Evolutionary conservation across 2,888 invertebrate genomes (phyloP).

Genomic region (Nebria salina): DNA sequence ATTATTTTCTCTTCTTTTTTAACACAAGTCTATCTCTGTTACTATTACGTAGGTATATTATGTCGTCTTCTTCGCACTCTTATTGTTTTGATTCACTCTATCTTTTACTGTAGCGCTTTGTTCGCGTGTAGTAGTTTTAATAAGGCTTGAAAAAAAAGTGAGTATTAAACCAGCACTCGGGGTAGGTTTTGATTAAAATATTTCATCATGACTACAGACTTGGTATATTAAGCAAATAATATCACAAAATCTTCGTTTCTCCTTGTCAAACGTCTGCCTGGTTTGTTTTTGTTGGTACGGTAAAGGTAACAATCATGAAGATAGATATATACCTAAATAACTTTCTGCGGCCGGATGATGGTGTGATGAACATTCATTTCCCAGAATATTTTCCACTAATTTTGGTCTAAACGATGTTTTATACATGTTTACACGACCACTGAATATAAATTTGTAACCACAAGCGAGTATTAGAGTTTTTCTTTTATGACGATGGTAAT

Average conservation of each 20-base stretch:
- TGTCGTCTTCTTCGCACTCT: constrained; percentile 21
- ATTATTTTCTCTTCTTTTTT: constrained; percentile 27
- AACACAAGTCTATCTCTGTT: constrained; percentile 9
- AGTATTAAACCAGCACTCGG: constrained; percentile 24
- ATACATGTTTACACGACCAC: background rate
- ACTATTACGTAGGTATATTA: constrained; percentile 9
- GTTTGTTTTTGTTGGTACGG: background rate
- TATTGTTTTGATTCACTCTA: constrained; percentile 15
- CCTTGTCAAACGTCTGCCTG: constrained; percentile 13
- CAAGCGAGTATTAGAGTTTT: background rate
- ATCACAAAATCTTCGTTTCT: constrained; percentile 23
- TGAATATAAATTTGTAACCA: background rate
- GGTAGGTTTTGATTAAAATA: constrained; percentile 36
- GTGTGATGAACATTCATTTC: background rate
- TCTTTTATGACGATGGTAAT: background rate
- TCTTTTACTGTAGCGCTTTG: constrained; percentile 11
- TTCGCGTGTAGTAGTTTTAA: constrained; percentile 34
- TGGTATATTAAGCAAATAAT: constrained; percentile 20
- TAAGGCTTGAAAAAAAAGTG: constrained; percentile 34
- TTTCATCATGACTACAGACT: constrained; percentile 30
- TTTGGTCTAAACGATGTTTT: background rate
- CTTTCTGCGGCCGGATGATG: background rate
- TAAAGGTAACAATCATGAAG: background rate
- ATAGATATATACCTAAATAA: background rate
- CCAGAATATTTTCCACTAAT: background rate